phyloP scores from a whole-genome alignment of 2,113 vertebrate species.

The Odontophorus gujanensis region DNA sequence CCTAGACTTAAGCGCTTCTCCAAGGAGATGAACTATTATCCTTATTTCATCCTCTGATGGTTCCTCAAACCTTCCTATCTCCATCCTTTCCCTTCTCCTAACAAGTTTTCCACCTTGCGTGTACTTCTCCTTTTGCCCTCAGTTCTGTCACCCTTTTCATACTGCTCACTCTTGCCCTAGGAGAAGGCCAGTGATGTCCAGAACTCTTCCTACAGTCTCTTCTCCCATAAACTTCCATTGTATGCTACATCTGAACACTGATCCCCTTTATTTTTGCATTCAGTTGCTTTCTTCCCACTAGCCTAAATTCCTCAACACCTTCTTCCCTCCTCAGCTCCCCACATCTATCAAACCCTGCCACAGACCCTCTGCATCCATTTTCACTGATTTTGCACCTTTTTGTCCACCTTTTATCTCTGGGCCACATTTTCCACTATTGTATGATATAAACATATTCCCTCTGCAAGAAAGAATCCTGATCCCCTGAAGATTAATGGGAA shows the following conservation, averaged over 20 bases:
- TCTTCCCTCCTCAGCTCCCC: rapidly evolving
- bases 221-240: background rate
- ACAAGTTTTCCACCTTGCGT: background rate
- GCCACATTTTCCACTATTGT: background rate
- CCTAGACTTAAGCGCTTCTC: background rate
- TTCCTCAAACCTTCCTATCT: background rate
- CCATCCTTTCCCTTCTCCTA: background rate
- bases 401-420: background rate
- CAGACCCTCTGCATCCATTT: background rate
- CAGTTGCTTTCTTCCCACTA: background rate
- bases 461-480: background rate
- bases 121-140: background rate
- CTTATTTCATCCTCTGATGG: background rate
- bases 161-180: background rate
- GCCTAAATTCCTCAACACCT: background rate
- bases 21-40: background rate
- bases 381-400: background rate
- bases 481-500: background rate
- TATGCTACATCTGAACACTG: background rate
- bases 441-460: background rate
- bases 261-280: background rate
- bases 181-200: background rate
- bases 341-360: background rate
- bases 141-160: background rate
- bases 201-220: background rate